Conservation (phyloP, 2,797 vertebrate species). For the Alcedo quadribrachys region DNA sequence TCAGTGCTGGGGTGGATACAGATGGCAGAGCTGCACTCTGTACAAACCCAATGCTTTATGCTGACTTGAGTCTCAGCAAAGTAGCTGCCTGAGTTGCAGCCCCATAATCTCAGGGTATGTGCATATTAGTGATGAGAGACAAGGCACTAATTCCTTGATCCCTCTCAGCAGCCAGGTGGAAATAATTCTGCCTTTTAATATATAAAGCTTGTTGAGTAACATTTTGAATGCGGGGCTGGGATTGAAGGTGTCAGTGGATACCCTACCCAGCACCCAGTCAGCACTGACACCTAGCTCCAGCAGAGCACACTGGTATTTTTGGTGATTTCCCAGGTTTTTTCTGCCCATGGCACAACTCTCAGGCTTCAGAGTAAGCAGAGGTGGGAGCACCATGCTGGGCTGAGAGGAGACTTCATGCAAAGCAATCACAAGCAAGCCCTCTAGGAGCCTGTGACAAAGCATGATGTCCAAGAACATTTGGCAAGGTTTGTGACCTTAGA, state of each 20-base stretch:
- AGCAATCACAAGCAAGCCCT: not conserved
- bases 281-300: not conserved
- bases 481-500: not conserved
- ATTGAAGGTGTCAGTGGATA: not conserved
- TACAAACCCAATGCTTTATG: not conserved
- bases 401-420: not conserved
- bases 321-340: not conserved
- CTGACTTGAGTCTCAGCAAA: slow-evolving; percentile 1
- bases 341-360: not conserved
- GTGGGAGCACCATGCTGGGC: not conserved
- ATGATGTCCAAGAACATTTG: not conserved
- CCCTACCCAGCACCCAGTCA: not conserved
- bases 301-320: not conserved
- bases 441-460: not conserved
- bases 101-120: not conserved
- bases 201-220: not conserved
- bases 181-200: slow-evolving; percentile 37
- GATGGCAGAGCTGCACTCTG: not conserved
- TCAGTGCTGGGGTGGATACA: not conserved
- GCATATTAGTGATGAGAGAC: slow-evolving; percentile 24
- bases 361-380: not conserved
- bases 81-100: not conserved
- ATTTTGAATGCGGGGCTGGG: not conserved
- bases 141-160: slow-evolving; percentile 3
- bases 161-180: slow-evolving; percentile 20